Percentiles rank a stretch among this genome's conserved stretches.
Evolutionary conservation across 2,888 invertebrate genomes (phyloP).

Genomic region (Spatulosminthurus flaviceps): DNA sequence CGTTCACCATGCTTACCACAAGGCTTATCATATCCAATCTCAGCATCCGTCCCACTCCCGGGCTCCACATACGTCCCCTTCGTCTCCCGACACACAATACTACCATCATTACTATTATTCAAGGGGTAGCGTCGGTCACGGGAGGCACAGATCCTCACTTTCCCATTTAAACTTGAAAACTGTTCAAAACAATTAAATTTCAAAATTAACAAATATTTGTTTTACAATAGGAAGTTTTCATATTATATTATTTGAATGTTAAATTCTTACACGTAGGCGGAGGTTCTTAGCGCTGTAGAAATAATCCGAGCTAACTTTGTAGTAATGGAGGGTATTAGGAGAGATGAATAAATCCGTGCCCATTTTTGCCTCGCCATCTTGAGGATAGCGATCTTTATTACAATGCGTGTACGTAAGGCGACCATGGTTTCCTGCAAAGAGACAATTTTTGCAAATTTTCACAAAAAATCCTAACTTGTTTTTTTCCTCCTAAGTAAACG

Average conservation of each 20-base stretch:
- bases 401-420: conserved; percentile 55
- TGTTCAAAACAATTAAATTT: conserved; percentile 34
- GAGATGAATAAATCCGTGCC: conserved; percentile 49
- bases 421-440: conserved; percentile 57
- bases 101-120: conserved; percentile 27
- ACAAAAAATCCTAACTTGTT: no score
- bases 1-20: conserved; percentile 58
- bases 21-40: conserved; percentile 57
- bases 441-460: no score
- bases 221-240: no score
- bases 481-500: no score
- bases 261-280: conserved; percentile 55
- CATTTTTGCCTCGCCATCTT: conserved; percentile 53
- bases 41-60: conserved; percentile 51
- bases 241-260: no score
- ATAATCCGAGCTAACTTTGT: conserved; percentile 59
- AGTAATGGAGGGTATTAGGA: conserved; percentile 58
- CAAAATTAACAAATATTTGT: no score
- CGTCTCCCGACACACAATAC: conserved; percentile 53
- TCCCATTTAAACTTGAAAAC: conserved; percentile 61
- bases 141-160: conserved; percentile 57
- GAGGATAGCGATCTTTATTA: conserved; percentile 51
- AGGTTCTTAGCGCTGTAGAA: conserved; percentile 60
- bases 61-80: conserved; percentile 50
- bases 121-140: conserved; percentile 51